Conservation (phyloP, 2,113 vertebrate genomes). For the Scomber scombrus region DNA sequence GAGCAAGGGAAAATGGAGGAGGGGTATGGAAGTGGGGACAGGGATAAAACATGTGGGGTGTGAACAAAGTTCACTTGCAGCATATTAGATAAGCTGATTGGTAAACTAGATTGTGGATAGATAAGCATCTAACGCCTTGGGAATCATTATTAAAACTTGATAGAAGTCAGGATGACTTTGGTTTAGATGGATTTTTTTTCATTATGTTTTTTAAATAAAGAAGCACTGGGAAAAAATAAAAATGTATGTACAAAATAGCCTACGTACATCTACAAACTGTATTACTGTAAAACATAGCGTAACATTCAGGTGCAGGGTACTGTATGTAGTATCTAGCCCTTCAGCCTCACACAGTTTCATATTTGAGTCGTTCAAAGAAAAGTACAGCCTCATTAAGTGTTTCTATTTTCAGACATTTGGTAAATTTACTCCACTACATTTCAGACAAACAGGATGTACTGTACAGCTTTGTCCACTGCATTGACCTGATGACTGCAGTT, state of each 20-base stretch:
- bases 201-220: slow-evolving; percentile 34
- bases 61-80: slow-evolving; percentile 71
- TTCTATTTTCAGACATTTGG: too few relatives aligned
- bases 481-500: too few relatives aligned
- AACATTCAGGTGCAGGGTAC: background rate
- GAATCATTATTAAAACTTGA: slow-evolving; percentile 64
- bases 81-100: slow-evolving; percentile 73
- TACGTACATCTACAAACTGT: slow-evolving; percentile 21
- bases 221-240: background rate
- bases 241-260: background rate
- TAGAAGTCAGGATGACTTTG: slow-evolving; percentile 59
- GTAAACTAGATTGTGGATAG: slow-evolving; percentile 69
- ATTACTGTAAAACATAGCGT: slow-evolving; percentile 22
- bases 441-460: too few relatives aligned
- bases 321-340: background rate
- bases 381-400: background rate
- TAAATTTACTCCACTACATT: too few relatives aligned
- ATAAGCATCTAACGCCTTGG: slow-evolving; percentile 72
- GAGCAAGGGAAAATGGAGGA: slow-evolving; percentile 40
- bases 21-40: slow-evolving; percentile 40
- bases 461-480: too few relatives aligned
- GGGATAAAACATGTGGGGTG: slow-evolving; percentile 51
- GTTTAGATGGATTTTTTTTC: slow-evolving; percentile 13
- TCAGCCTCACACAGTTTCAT: background rate
- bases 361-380: background rate